Percentiles rank a stretch among this genome's conserved stretches.
phyloP scores from a whole-genome alignment of 2,113 vertebrate species.

The Carollia perspicillata region DNA sequence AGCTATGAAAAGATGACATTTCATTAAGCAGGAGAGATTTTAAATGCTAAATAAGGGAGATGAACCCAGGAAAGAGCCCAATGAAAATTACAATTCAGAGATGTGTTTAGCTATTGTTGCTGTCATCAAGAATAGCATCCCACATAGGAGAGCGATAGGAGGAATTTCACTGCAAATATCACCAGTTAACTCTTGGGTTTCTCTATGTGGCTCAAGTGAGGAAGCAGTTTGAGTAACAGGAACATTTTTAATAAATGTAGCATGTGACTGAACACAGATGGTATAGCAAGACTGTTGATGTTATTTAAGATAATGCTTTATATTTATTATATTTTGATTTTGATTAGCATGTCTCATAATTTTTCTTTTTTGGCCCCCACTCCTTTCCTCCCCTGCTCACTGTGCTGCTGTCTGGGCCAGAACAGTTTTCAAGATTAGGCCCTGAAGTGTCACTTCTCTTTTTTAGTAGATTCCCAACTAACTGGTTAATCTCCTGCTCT shows the following conservation, averaged over 20 bases:
- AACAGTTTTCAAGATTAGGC: constrained; percentile 53
- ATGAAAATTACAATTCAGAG: not conserved
- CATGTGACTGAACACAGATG: not conserved
- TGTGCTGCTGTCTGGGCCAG: not conserved
- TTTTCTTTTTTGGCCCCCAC: not conserved
- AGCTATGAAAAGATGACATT: constrained; percentile 69
- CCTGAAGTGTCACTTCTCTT: constrained; percentile 38
- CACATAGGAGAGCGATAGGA: not conserved
- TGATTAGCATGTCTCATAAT: constrained; percentile 15
- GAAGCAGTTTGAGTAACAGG: not conserved
- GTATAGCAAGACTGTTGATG: not conserved
- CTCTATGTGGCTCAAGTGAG: not conserved
- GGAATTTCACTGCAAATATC: not conserved
- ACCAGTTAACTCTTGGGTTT: not conserved
- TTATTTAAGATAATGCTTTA: constrained; percentile 28
- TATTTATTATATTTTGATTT: constrained; percentile 33
- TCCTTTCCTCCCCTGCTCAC: constrained; percentile 21
- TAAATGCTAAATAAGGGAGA: constrained; percentile 19
- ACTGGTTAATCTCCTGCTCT: constrained; percentile 60
- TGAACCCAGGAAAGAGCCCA: constrained; percentile 1
- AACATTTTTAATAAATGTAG: constrained; percentile 13
- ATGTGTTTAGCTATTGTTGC: not conserved
- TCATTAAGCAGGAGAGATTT: constrained; percentile 59
- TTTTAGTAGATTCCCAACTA: constrained; percentile 51
- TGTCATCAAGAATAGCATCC: not conserved